These are phyloP conservation scores for Arrhopalites spinosus DNA, from an alignment of 2,888 invertebrate genomes.

Conservation along the genomic window DNA sequence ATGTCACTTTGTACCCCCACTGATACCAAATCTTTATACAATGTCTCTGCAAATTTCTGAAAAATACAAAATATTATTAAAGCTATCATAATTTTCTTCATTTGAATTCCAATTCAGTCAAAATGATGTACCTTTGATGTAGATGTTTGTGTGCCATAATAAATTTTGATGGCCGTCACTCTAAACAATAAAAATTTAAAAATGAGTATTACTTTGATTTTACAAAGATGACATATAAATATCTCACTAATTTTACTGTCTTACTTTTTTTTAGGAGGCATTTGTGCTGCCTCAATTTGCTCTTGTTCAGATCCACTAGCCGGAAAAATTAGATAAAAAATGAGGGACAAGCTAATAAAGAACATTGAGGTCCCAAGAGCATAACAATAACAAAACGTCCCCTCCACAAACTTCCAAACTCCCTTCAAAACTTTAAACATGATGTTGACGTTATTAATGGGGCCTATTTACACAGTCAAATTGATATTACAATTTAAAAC, in stretches of 20 bases:
- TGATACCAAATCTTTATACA: conserved; percentile 36
- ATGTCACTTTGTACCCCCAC: conserved; percentile 23
- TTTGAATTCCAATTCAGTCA: not conserved
- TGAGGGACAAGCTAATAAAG: conserved; percentile 42
- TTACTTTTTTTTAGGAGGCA: conserved; percentile 23
- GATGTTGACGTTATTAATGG: not conserved
- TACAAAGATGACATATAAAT: no score
- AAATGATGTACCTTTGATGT: conserved; percentile 56
- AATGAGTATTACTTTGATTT: no score
- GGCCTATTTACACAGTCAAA: no score
- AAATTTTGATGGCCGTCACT: conserved; percentile 50
- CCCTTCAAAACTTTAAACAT: not conserved
- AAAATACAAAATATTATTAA: no score
- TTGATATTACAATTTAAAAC: no score
- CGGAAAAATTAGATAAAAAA: conserved; percentile 37
- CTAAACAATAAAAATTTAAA: no score
- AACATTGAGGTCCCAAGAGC: conserved; percentile 43
- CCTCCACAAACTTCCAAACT: conserved; percentile 31
- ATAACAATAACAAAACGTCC: conserved; percentile 43
- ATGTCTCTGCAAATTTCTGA: conserved; percentile 43
- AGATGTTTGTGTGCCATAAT: conserved; percentile 58
- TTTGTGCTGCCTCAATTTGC: not conserved
- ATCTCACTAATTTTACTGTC: no score
- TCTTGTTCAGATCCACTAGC: conserved; percentile 2
- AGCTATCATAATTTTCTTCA: no score